Evolutionary conservation across 2,888 invertebrate species (phyloP), one percentile per base, ranked within the genome.

Genomic region (Pseudococcus jackbeardsleyi): DNA sequence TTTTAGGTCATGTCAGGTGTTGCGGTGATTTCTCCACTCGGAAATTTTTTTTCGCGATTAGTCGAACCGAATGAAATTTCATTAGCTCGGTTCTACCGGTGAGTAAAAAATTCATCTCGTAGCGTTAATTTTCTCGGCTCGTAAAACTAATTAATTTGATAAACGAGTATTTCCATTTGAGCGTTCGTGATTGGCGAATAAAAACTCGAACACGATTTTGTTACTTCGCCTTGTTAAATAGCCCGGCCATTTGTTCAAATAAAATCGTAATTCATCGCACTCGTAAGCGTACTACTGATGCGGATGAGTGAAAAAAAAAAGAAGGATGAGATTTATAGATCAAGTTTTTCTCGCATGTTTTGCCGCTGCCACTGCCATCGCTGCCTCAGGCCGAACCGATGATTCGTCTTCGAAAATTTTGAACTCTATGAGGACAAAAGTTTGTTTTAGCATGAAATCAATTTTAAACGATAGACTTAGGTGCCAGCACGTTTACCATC

Each of bases 141-240:
- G 68, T 72, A 72, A 72, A 26, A 72, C 33, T 26, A 72, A 72
- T 72, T 72, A 72, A 72, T 72, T 72, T 72, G 68, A 72, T 72
- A 33, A 72, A 72, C 68, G 68, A 26, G 68, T 72, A 72, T 72
- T 72, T 72, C 68, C 68, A 72, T 72, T 72, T 72, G 6, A 15
- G 68, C 33, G 19, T 26, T 72, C 68, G 68, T 72, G 68, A 72
- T 72, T 72, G 68, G 68, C 68, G 68, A 72, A 72, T 72, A 26
- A 72, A 72, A 72, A 72, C 68, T 72, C 68, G 68, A n/a, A 72
- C 68, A 72, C 68, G 68, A 72, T 72, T 33, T 33, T 22, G 26
- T 72, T 72, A 33, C 68, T 72, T 72, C 68, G 33, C 68, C 59
- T 59, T n/a, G 19, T 59, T 72, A 72, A 72, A 33, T 72, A 72